These are phyloP conservation scores for Apeltes quadracus DNA, from an alignment of 2,113 vertebrate genomes.

Conservation along the genomic window DNA sequence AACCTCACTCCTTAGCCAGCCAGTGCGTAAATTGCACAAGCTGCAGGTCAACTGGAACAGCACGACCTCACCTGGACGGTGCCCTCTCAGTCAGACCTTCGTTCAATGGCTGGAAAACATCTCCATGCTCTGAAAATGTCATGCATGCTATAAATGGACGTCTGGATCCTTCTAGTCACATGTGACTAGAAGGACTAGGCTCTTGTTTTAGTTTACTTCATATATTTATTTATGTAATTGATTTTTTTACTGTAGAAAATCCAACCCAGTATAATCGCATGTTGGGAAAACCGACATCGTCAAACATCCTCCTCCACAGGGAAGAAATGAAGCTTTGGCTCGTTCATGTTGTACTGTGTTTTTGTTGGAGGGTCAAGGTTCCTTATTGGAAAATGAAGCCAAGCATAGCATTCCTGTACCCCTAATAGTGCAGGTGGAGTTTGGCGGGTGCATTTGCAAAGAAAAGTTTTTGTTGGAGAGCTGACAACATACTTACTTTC, in stretches of 20 bases:
- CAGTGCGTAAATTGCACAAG: slow-evolving; percentile 15
- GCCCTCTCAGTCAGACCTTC: slow-evolving; percentile 24
- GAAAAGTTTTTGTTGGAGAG: slow-evolving; percentile 16
- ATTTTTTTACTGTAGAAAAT: neutral
- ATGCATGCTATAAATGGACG: neutral
- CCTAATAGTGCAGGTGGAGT: neutral
- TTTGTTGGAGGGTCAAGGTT: slow-evolving; percentile 14
- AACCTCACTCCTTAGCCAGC: slow-evolving; percentile 14
- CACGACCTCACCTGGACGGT: slow-evolving; percentile 15
- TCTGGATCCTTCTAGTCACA: neutral
- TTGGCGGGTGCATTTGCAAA: neutral
- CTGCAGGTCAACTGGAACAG: slow-evolving; percentile 45
- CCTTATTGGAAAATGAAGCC: neutral
- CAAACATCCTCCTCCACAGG: slow-evolving; percentile 13
- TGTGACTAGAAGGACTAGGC: no score
- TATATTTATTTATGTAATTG: neutral
- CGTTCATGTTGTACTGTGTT: neutral
- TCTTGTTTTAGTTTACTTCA: neutral
- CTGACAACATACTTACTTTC: slow-evolving; percentile 14
- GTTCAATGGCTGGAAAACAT: neutral
- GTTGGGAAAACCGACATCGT: slow-evolving; percentile 14
- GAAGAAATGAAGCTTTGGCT: neutral
- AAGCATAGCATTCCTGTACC: slow-evolving; percentile 1
- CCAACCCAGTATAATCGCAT: neutral
- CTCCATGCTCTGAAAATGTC: neutral